Evolutionary conservation across 2,797 vertebrate genomes (phyloP).

Genomic region (Menidia menidia): DNA sequence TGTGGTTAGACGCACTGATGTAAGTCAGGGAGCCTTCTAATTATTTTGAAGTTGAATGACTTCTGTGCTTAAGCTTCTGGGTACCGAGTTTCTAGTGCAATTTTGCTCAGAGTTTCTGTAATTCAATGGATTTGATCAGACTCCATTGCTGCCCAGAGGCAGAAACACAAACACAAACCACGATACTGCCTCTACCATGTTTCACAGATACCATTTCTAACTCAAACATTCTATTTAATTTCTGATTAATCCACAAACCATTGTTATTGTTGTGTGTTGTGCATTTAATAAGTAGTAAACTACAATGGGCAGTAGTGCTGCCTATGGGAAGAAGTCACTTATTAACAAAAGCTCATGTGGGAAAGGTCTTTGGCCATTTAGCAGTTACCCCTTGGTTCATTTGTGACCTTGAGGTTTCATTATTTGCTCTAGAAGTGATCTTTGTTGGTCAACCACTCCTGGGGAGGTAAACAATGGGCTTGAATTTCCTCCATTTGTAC

Average conservation of each 20-base stretch:
- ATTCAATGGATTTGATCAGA: background rate
- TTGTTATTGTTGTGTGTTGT: background rate
- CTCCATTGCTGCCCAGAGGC: background rate
- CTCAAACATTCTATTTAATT: background rate
- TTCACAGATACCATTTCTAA: background rate
- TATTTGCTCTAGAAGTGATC: background rate
- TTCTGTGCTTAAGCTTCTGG: too few relatives aligned
- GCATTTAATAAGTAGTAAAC: background rate
- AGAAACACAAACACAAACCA: background rate
- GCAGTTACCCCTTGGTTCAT: background rate
- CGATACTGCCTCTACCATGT: background rate
- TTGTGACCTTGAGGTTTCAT: background rate
- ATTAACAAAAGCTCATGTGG: background rate
- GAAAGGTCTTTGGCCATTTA: background rate
- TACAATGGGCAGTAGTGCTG: background rate
- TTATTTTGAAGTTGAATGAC: too few relatives aligned
- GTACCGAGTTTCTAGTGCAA: too few relatives aligned
- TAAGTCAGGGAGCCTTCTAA: too few relatives aligned
- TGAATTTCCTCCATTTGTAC: slow-evolving; percentile 2
- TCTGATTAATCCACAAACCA: background rate
- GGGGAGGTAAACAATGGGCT: background rate
- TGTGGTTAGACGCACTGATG: background rate
- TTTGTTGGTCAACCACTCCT: background rate
- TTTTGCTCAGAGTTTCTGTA: background rate
- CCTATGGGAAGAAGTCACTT: background rate